These are phyloP conservation scores for Okamejei kenojei DNA, from an alignment of 2,797 vertebrate genomes.

Conservation along the genomic window DNA sequence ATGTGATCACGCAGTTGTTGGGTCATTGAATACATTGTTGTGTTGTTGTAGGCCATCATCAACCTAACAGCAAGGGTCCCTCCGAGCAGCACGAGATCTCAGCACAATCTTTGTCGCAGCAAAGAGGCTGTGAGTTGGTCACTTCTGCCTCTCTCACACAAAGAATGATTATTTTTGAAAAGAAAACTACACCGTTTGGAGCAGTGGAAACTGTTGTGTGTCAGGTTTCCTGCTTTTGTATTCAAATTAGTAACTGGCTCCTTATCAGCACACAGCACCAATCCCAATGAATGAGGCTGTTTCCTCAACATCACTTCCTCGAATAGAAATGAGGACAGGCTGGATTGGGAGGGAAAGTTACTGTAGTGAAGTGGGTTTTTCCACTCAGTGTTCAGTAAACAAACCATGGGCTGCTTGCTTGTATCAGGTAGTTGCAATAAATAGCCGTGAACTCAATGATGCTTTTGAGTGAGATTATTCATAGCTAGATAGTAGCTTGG, in stretches of 20 bases:
- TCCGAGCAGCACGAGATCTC: not conserved
- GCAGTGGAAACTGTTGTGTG: not conserved
- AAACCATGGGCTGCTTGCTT: not conserved
- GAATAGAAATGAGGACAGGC: not conserved
- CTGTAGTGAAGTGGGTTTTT: not conserved
- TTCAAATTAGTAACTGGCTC: slow-evolving; percentile 18
- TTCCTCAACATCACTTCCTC: slow-evolving; percentile 23
- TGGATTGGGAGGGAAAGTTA: not conserved
- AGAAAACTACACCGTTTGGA: not conserved
- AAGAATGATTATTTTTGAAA: not conserved
- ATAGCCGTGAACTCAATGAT: not conserved
- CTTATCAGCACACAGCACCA: not conserved
- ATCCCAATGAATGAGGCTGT: not conserved
- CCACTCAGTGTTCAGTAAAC: not conserved
- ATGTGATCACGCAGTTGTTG: not conserved
- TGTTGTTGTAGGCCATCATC: not conserved
- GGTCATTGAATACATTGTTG: not conserved
- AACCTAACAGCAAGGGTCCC: too few relatives aligned
- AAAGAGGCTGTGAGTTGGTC: too few relatives aligned
- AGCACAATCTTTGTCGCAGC: not conserved
- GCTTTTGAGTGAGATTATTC: not conserved
- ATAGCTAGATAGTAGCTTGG: not conserved
- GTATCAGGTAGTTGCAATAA: not conserved
- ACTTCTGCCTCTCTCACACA: too few relatives aligned
- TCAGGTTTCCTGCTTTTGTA: slow-evolving; percentile 22